Conservation (phyloP, 2,113 vertebrate species). For the Motacilla alba region DNA sequence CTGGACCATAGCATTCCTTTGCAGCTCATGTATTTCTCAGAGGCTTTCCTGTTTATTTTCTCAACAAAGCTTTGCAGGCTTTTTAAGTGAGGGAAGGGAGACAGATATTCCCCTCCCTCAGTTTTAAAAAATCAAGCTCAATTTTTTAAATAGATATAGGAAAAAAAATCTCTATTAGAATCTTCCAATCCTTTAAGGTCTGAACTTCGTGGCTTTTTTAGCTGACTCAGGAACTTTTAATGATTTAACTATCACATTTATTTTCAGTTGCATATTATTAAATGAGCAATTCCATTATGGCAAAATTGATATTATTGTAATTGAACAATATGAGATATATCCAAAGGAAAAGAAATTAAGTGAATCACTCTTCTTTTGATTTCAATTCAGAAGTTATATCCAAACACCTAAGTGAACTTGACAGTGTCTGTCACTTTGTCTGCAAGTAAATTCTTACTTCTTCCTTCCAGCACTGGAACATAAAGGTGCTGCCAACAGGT, state of each 20-base stretch:
- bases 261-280: background rate
- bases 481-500: background rate
- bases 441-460: background rate
- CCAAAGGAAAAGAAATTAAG: background rate
- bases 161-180: background rate
- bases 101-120: background rate
- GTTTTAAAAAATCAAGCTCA: background rate
- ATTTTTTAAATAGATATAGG: background rate
- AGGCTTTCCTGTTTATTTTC: conserved; percentile 27
- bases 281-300: background rate
- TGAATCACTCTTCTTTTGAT: background rate
- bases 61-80: background rate
- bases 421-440: background rate
- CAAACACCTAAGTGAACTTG: background rate
- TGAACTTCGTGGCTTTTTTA: background rate
- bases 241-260: background rate
- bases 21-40: background rate
- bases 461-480: background rate
- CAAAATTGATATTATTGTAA: background rate
- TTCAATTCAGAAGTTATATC: background rate
- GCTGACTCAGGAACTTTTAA: background rate
- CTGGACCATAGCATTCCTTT: background rate
- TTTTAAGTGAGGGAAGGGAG: background rate
- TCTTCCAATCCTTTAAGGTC: background rate
- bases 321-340: background rate